Percentiles rank a stretch among this genome's conserved stretches.
Conservation (phyloP, 1,140 invertebrate genomes). For the Pseudomyrmex sp. region DNA sequence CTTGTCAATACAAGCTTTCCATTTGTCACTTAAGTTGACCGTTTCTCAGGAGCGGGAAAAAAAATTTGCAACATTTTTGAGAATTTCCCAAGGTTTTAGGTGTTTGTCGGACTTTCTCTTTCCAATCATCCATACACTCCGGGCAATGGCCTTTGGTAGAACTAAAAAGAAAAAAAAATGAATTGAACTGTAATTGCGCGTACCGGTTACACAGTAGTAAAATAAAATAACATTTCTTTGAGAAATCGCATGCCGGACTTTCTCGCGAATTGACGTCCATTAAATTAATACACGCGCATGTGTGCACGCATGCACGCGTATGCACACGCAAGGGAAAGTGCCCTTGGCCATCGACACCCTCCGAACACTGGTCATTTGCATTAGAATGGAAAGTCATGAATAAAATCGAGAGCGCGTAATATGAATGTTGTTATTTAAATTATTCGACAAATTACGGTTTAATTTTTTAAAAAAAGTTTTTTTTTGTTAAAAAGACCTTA, state of each 20-base stretch:
- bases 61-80: no score
- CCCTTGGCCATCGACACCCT: slow-evolving; percentile 48
- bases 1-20: no score
- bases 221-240: slow-evolving; percentile 21
- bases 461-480: not conserved
- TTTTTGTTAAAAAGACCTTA: not conserved
- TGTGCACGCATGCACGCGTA: slow-evolving; percentile 12
- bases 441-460: not conserved
- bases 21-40: no score
- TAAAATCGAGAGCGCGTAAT: not conserved
- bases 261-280: slow-evolving; percentile 48
- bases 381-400: slow-evolving; percentile 18
- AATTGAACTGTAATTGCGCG: slow-evolving; percentile 11
- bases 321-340: slow-evolving; percentile 46
- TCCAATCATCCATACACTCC: not conserved
- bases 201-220: not conserved
- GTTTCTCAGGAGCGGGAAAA: no score
- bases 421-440: not conserved
- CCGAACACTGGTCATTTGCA: slow-evolving; percentile 1
- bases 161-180: not conserved
- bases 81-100: no score
- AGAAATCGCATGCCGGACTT: slow-evolving; percentile 40
- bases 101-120: not conserved
- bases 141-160: not conserved
- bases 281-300: slow-evolving; percentile 36